phyloP scores from a whole-genome alignment of 2,797 vertebrate genomes.

The Cygnus olor region DNA sequence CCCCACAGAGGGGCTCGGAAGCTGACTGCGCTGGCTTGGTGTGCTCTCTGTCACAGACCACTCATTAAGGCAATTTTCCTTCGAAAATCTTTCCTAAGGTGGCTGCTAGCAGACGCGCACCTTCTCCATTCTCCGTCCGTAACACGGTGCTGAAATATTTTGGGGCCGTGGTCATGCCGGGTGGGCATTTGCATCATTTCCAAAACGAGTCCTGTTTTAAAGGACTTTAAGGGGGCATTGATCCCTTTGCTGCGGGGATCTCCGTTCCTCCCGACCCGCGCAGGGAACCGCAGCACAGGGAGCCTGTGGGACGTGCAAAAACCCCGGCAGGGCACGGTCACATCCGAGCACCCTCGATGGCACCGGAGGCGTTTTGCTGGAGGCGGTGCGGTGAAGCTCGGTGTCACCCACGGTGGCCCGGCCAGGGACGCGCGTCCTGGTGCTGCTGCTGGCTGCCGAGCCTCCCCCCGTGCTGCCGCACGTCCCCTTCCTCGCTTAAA shows the following conservation, averaged over 20 bases:
- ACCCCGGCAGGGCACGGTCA: background rate
- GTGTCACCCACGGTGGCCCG: too few species aligned
- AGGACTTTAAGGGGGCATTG: background rate
- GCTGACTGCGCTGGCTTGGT: fast-evolving
- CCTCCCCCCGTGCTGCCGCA: fast-evolving
- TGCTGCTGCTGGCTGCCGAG: fast-evolving
- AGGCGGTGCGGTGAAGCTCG: background rate
- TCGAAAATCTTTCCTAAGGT: fast-evolving
- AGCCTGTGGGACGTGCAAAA: fast-evolving
- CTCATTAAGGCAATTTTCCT: background rate
- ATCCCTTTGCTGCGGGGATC: background rate
- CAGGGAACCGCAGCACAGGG: background rate
- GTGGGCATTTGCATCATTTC: too few species aligned
- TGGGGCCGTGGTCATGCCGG: fast-evolving
- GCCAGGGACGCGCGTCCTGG: too few species aligned
- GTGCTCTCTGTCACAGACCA: background rate
- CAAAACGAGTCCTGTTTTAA: background rate
- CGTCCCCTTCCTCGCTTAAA: background rate
- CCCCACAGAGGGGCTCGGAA: fast-evolving
- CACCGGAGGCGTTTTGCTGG: background rate
- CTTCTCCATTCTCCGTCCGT: background rate
- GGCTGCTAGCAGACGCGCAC: fast-evolving
- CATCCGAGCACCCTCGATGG: too few species aligned
- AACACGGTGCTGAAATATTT: background rate
- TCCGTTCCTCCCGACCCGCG: fast-evolving